Base-by-base conservation (phyloP, 1,140 invertebrate genomes). In the Zaprionus lachaisei region DNA sequence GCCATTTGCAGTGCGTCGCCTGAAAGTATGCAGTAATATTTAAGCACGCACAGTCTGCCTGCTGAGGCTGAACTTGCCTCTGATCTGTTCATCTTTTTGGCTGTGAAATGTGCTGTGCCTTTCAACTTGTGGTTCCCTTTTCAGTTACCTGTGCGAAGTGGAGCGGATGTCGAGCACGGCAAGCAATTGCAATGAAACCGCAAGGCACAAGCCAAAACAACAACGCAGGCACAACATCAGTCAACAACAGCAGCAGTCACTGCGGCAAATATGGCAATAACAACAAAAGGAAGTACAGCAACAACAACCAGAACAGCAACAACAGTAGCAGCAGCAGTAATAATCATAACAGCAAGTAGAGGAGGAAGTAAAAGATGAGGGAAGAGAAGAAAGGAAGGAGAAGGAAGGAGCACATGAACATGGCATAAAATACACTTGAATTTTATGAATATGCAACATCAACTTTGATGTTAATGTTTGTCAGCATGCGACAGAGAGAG, bases 381-480 rank as follows among this genome's bases (percentile, higher is more conserved):
- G 7, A 9, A 7, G n/a, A 9, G n/a, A 7, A 17, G n/a, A n/a
- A 47, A 17, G 41, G n/a, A 17, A 47, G 41, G 7, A 7, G 38
- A 17, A 57, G 38, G 20, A 37, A 24, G 1, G 41, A 56, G 7
- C 57, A 58, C 38, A 77, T 55, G 65, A 67, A 57, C 41, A 49
- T 9, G 47, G 20, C 38, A 31, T 49, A 68, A 64, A 49, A 70
- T 66, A 56, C 67, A 76, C 61, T 68, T 79, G 68, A 70, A 31
- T 82, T 79, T 81, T 81, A 85, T 85, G 83, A 85, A 82, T 85
- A 86, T 82, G 79, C 83, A 82, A 86, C 77, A 86, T 72, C 72
- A 86, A 71, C 55, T 77, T 82, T 80, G 49, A 75, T 68, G 73
- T 79, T 84, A 81, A 85, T 85, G 82, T 75, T 78, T 77, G 61